Conservation (phyloP, 2,113 vertebrate genomes). For the Ochotona curzoniae region DNA sequence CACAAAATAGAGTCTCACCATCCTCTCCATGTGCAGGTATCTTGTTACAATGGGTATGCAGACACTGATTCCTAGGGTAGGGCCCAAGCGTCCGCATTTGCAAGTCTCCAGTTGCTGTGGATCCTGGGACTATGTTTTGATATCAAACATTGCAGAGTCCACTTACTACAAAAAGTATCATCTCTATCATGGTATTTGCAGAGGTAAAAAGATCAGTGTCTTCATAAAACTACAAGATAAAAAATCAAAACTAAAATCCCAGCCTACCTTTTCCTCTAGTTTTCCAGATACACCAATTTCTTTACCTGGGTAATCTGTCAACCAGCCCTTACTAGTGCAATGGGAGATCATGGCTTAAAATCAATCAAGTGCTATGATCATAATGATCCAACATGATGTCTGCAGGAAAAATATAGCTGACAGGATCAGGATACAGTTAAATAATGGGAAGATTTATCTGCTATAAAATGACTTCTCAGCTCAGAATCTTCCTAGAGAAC, state of each 20-base stretch:
- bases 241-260: constrained; percentile 39
- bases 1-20: not conserved
- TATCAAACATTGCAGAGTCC: not conserved
- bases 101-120: not conserved
- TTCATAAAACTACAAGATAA: constrained; percentile 36
- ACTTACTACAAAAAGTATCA: not conserved
- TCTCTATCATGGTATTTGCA: not conserved
- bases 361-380: constrained; percentile 58
- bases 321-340: not conserved
- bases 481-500: not conserved
- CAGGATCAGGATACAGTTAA: not conserved
- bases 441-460: not conserved
- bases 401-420: constrained; percentile 18
- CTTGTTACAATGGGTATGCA: accelerated
- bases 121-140: constrained; percentile 4
- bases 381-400: constrained; percentile 11
- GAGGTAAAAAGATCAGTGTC: not conserved
- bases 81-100: not conserved
- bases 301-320: constrained; percentile 59
- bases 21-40: not conserved
- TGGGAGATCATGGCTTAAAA: constrained; percentile 62
- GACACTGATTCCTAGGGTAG: not conserved
- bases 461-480: not conserved
- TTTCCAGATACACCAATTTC: constrained; percentile 54
- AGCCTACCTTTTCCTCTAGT: constrained; percentile 4